Evolutionary conservation across 2,797 vertebrate species (phyloP), one percentile per base, ranked within the genome.

Genomic region (Vespertilio murinus): DNA sequence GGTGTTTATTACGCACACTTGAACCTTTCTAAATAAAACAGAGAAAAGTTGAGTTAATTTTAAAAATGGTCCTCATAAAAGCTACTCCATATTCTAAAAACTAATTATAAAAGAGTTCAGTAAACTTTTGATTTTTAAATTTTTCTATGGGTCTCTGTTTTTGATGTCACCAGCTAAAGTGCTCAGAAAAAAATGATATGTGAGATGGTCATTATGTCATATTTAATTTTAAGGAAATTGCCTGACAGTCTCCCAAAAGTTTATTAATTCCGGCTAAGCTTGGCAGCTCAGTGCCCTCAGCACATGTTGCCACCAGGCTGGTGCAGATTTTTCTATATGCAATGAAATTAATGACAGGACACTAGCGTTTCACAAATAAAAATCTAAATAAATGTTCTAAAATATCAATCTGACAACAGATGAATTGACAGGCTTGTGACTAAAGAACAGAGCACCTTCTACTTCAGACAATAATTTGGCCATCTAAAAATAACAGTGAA

Each of bases 191-290:
- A 91, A 28, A 49, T 3, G 5, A 35, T 82, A 38, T 12, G 13
- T 80, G n/a, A 91, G 25, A 33, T 42, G 18, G 40, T 82, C 70
- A 78, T 80, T 79, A 61, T 59, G 80, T 59, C 23, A 79, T 67
- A 78, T 22, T 91, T 91, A 79, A 86, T 74, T 93, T 91, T 93
- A 86, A 93, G 14, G 23, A 94, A 82, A 86, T 65, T 70, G 6
- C 33, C n/a, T 86, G 20, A 74, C 23, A 59, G 4, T 59, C 2
- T 4, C 22, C 38, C n/a, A 10, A 1, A 10, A n/a, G 10, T 65
- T 75, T 67, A 30, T 82, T 82, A 33, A 69, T 35, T 83, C 67
- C 47, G 14, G 23, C 30, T 59, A 71, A 52, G 8, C 47, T 87
- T 79, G 10, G 56, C 47, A 64, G 35, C n/a, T 35, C n/a, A 70